Percentiles rank a stretch among this genome's conserved stretches.
These are phyloP conservation scores for Halictus quadricinctus DNA, from an alignment of 2,888 invertebrate species.

Conservation along the genomic window DNA sequence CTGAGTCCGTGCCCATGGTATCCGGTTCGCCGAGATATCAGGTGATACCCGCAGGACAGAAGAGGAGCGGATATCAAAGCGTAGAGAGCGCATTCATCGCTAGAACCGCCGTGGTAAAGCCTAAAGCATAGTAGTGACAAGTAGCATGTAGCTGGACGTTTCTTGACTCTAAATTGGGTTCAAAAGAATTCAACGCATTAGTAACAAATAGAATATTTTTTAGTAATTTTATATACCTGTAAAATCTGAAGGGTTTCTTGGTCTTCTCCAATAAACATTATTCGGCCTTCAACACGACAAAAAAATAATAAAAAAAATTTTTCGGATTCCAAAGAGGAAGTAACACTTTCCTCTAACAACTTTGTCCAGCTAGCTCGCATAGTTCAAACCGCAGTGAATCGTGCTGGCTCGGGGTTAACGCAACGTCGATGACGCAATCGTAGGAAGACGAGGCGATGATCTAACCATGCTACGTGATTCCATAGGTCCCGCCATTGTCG, in stretches of 20 bases:
- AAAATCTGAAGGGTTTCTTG: too few relatives aligned
- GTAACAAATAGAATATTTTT: too few relatives aligned
- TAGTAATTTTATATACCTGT: too few relatives aligned
- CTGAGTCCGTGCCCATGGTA: conserved; percentile 77
- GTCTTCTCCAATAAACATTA: neutral
- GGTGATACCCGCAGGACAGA: conserved; percentile 72
- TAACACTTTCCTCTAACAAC: neutral
- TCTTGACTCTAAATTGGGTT: too few relatives aligned
- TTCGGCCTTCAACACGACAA: neutral
- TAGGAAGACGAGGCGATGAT: conserved; percentile 6
- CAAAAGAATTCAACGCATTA: too few relatives aligned
- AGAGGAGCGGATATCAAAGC: conserved; percentile 72
- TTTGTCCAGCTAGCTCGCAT: neutral
- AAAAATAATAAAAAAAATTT: neutral
- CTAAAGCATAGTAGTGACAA: too few relatives aligned
- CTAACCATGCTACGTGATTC: conserved; percentile 15
- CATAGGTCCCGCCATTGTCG: conserved; percentile 80
- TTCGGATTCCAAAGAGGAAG: neutral
- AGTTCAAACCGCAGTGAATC: neutral
- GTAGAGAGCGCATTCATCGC: conserved; percentile 81
- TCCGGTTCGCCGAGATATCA: conserved; percentile 78
- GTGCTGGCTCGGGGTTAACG: neutral
- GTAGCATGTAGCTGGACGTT: too few relatives aligned
- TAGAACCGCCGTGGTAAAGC: conserved; percentile 80
- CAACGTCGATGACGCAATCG: neutral